Evolutionary conservation across 2,888 invertebrate species (phyloP), one percentile per base, ranked within the genome.

Genomic region (Parnassius smintheus): DNA sequence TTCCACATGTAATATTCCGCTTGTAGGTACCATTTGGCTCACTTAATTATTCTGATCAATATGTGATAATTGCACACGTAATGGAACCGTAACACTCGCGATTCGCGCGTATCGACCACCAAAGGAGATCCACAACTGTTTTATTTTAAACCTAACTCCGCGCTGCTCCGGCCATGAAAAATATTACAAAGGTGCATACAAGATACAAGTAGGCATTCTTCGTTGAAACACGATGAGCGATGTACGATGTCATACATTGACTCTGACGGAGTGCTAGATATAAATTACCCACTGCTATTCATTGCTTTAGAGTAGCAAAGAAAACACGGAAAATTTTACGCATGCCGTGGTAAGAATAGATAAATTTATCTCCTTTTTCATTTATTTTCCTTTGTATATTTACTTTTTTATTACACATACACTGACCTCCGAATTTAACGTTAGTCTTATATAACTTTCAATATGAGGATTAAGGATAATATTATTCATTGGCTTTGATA

Each of bases 131-230:
- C 81, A 79, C 81, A 78, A 91, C 90, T 90, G 90, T 88, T 87
- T 90, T 89, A 90, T 89, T 90, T 91, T 88, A 81, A 87, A 79
- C 74, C 81, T 84, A 83, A 82, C 85, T 80, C 75, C 71, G 76
- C 72, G 71, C 67, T 77, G 61, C 79, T 77, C 72, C 83, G 89
- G 76, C 90, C 88, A 76, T 89, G 90, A 89, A 88, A 35, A 82
- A 85, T 75, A 76, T 78, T 85, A 85, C 85, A 82, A 78, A 85
- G 81, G 80, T 82, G 70, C 72, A 70, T 59, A 64, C 68, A 76
- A 25, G 22, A 2, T 2, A 2, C 22, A 25, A 66, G 72, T 73
- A 75, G 77, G 72, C 75, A 63, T 70, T 67, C 69, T 62, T 64
- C 68, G 65, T 77, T 78, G 57, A 78, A 77, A 77, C 74, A 71